Evolutionary conservation across 2,113 vertebrate species (phyloP), one percentile per base, ranked within the genome.

Genomic region (Vulpes ferrilata): DNA sequence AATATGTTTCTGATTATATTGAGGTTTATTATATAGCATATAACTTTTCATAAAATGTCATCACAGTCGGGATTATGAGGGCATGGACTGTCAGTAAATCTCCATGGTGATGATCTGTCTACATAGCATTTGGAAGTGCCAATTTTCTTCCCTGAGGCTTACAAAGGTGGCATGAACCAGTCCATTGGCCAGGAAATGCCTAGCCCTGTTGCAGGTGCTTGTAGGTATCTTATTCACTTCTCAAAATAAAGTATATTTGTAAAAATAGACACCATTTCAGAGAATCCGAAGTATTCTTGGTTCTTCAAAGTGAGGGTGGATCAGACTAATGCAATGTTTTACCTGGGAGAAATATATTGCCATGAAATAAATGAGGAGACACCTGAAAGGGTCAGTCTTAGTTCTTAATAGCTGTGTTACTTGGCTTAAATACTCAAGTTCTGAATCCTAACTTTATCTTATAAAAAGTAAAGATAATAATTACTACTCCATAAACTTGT

Each of bases 1-100:
- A 74, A 65, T 76, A 23, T 59, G 43, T 87, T 90, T 79, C n/a
- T 90, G 38, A 96, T 71, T 95, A 25, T 64, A 60, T 90, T 12
- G 19, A 74, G 9, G 11, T 81, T 84, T 90, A 35, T 67, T 43
- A 64, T 62, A 79, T 53, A 64, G 27, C 23, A 62, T 64, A 80
- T 7, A 51, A 59, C 64, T 96, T 88, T 88, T 87, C 48, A 94
- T 65, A 25, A 96, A 89, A 43, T 92, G 67, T 15, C 5, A 74
- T 48, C 15, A 13, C 23, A 67, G n/a, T 90, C 6, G 8, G 79
- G 69, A 90, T 67, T 69, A 60, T 60, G 57, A 3, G 7, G 8
- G 43, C 1, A 60, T 60, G 20, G 89, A 92, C 0, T 0, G 20
- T 22, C 82, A 82, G 73, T 43, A 78, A 76, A 67, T 96, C 9